Evolutionary conservation across 2,797 vertebrate species (phyloP).

Genomic region (Capromys pilorides): DNA sequence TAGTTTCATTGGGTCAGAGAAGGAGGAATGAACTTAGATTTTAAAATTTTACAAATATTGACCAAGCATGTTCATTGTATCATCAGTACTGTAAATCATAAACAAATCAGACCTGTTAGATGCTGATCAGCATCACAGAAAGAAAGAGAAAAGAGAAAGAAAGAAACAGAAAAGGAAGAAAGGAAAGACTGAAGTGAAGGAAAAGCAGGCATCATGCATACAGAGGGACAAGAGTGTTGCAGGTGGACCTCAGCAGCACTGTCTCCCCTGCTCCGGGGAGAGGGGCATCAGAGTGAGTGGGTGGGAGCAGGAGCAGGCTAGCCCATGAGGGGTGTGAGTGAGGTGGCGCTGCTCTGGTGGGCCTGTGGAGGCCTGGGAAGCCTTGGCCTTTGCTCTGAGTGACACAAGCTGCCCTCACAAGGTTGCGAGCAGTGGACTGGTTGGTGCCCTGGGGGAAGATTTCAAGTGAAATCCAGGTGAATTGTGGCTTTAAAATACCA

Average conservation of each 20-base stretch:
- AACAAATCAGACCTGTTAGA: conserved; percentile 5
- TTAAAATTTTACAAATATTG: not conserved
- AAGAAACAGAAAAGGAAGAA: too few species aligned
- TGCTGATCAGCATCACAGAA: not conserved
- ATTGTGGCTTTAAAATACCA: not conserved
- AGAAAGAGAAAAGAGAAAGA: not conserved
- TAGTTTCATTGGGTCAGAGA: not conserved
- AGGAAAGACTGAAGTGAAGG: not conserved
- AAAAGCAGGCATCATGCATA: not conserved
- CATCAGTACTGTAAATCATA: not conserved
- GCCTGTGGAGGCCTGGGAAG: not conserved
- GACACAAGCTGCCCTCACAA: not conserved
- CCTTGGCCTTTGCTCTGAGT: not conserved
- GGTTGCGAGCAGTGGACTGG: not conserved
- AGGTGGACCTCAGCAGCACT: too few species aligned
- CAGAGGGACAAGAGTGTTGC: not conserved
- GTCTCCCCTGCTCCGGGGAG: not conserved
- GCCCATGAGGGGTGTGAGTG: not conserved
- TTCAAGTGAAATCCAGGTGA: not conserved
- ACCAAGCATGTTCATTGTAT: not conserved
- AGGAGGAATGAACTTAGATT: conserved; percentile 23
- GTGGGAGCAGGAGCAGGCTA: not conserved
- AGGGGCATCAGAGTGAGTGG: not conserved
- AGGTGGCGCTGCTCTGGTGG: not conserved
- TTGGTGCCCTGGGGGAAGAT: not conserved